These are phyloP conservation scores for Tetragnatha versicolor DNA, from an alignment of 1,140 invertebrate genomes.

Conservation along the genomic window DNA sequence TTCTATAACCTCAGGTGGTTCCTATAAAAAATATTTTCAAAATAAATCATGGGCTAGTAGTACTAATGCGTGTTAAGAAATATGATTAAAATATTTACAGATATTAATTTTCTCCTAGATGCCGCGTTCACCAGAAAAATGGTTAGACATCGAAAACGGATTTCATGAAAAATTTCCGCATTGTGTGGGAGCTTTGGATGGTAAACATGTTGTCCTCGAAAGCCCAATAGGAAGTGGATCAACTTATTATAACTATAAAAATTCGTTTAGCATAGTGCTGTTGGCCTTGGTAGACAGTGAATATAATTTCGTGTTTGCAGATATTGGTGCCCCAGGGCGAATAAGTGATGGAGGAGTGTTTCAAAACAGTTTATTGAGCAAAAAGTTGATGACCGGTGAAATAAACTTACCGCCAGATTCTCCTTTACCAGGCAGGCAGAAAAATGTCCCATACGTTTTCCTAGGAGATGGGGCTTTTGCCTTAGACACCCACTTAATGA, in stretches of 20 bases:
- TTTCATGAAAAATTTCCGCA: conserved; percentile 60
- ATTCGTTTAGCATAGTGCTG: conserved; percentile 60
- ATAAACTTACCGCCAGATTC: background rate
- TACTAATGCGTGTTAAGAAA: no score
- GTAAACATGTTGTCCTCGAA: conserved; percentile 61
- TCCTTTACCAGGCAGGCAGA: background rate
- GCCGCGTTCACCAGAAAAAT: background rate
- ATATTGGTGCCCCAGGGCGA: conserved; percentile 58
- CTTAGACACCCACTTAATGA: background rate
- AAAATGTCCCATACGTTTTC: conserved; percentile 10
- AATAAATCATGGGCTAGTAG: no score
- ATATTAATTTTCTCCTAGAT: background rate
- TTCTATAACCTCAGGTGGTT: no score
- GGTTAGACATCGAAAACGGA: background rate
- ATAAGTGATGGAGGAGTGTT: conserved; percentile 24
- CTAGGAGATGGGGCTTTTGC: background rate
- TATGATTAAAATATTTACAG: background rate
- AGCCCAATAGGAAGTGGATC: conserved; percentile 56
- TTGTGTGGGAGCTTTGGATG: conserved; percentile 64
- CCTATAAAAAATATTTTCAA: no score
- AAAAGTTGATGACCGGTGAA: background rate
- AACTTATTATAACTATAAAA: conserved; percentile 63
- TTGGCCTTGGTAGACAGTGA: conserved; percentile 61
- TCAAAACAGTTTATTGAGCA: background rate
- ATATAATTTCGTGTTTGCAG: conserved; percentile 60